Evolutionary conservation across 2,797 vertebrate species (phyloP), one percentile per base, ranked within the genome.

Genomic region (Gallinago solitaria): DNA sequence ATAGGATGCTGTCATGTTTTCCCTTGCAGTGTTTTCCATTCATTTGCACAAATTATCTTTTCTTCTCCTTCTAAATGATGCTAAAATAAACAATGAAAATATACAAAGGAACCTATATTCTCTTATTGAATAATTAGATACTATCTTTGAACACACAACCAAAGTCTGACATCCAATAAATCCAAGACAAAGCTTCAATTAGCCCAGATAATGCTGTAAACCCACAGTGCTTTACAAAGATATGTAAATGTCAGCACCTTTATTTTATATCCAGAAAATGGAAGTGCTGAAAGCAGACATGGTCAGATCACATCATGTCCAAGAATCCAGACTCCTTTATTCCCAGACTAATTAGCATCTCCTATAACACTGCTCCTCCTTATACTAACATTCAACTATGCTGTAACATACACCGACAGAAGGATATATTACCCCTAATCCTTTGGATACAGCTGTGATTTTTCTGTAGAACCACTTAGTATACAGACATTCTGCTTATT

Each of bases 211-310:
- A 95, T 67, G 88, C 77, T 77, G 70, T 60, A 82, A 91, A 96
- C 41, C 63, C 68, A 33, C 64, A 87, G 56, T 35, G 88, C 88
- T 90, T 92, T 51, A 61, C 75, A 90, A 25, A 74, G 88, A 53
- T 24, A 81, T 18, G 76, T n/a, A 93, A 83, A 96, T 90, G 93
- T 82, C 93, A 96, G 92, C 90, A 97, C 86, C 95, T 96, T 90
- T 69, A 79, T 95, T 95, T 68, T 50, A 41, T 20, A 80, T 8
- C 54, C 39, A 84, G 69, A 79, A 95, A 91, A 94, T 27, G 77
- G 76, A 37, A 94, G 69, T 2, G 3, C 67, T 48, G 83, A 89
- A 64, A 91, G 84, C 87, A 91, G 90, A 61, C 5, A 0, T 14
- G 70, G 83, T 76, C 90, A 89, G 45, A 82, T 43, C 88, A 74